phyloP scores from a whole-genome alignment of 2,888 invertebrate genomes.

The Baccha elongata region DNA sequence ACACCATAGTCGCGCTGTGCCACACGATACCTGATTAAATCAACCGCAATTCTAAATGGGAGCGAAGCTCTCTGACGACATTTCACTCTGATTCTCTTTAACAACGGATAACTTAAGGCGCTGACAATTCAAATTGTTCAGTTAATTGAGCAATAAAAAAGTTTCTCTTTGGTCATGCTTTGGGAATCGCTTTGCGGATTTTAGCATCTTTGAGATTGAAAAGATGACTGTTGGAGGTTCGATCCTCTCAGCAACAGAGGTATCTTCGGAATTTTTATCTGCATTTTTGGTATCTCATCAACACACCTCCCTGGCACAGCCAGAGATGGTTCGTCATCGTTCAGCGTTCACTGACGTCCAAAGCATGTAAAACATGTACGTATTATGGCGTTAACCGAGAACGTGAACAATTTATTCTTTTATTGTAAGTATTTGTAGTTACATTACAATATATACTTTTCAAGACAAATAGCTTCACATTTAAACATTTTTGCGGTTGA shows the following conservation, averaged over 20 bases:
- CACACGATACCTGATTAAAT: conserved; percentile 15
- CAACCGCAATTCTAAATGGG: conserved; percentile 18
- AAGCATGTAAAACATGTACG: conserved; percentile 35
- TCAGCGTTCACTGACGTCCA: conserved; percentile 47
- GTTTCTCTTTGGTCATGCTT: conserved; percentile 13
- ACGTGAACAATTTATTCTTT: conserved; percentile 11
- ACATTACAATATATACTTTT: background rate
- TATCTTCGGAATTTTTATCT: conserved; percentile 39
- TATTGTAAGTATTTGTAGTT: background rate
- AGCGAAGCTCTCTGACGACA: conserved; percentile 34
- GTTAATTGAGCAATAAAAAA: conserved; percentile 21
- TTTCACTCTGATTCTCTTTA: conserved; percentile 43
- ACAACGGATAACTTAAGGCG: background rate
- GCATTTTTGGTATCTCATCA: background rate
- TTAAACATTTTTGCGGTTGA: background rate
- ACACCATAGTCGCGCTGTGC: conserved; percentile 76
- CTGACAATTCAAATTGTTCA: conserved; percentile 50
- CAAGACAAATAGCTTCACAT: background rate
- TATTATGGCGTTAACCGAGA: conserved; percentile 47
- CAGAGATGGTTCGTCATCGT: background rate
- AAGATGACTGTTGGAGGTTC: conserved; percentile 7
- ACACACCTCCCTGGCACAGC: background rate
- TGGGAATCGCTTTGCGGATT: background rate
- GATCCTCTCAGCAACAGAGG: background rate
- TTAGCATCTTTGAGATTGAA: background rate